These are phyloP conservation scores for Hirudinaria manillensis DNA, from an alignment of 2,888 invertebrate genomes.

Conservation along the genomic window DNA sequence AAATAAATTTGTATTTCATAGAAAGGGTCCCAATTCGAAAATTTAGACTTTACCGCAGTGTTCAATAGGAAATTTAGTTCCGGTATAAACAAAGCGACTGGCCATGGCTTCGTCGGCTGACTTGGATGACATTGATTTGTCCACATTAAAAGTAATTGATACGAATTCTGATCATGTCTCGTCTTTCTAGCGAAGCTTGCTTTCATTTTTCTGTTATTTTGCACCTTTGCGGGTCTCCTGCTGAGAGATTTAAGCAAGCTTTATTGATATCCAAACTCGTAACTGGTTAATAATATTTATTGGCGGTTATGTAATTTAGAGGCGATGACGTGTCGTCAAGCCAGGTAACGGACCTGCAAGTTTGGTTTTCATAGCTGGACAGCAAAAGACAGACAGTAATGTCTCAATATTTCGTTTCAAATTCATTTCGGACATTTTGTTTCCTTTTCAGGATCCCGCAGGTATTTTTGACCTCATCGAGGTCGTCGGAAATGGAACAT, in stretches of 20 bases:
- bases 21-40: not conserved
- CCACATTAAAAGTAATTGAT: conserved; percentile 24
- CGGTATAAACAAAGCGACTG: conserved; percentile 20
- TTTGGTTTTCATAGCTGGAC: not conserved
- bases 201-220: not conserved
- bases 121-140: conserved; percentile 26
- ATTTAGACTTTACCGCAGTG: not conserved
- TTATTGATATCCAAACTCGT: too few relatives aligned
- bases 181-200: not conserved
- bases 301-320: not conserved
- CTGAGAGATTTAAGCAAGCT: too few relatives aligned
- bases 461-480: conserved; percentile 99
- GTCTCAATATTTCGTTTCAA: not conserved
- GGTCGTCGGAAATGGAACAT: conserved; percentile 99
- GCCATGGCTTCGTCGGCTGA: conserved; percentile 25
- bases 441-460: conserved; percentile 79
- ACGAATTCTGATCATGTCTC: not conserved
- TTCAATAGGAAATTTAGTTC: conserved; percentile 7
- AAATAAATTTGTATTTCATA: too few relatives aligned
- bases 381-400: not conserved
- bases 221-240: not conserved
- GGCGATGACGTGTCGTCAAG: too few relatives aligned
- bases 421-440: not conserved
- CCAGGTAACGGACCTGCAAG: not conserved
- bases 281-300: conserved; percentile 1